Percentiles rank a stretch among this genome's conserved stretches.
These are phyloP conservation scores for Crenichthys baileyi DNA, from an alignment of 2,797 vertebrate genomes.

Conservation along the genomic window DNA sequence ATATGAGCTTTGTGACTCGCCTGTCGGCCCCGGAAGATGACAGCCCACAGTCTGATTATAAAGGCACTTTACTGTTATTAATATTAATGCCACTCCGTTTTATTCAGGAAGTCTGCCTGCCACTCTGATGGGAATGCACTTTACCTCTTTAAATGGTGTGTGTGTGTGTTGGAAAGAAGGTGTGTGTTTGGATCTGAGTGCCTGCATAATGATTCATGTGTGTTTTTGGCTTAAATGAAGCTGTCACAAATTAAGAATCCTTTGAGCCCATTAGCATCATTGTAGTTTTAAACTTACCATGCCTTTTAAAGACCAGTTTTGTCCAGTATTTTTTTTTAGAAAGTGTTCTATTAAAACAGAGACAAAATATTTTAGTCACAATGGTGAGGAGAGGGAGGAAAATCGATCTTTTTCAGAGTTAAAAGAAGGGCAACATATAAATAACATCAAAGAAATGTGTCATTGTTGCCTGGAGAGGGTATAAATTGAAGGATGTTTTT, in stretches of 20 bases:
- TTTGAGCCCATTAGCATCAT: slow-evolving; percentile 66
- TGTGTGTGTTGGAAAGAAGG: slow-evolving; percentile 49
- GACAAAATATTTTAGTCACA: background rate
- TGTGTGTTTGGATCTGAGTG: slow-evolving; percentile 30
- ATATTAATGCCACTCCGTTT: slow-evolving; percentile 88
- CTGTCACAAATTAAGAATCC: slow-evolving; percentile 58
- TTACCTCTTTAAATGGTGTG: slow-evolving; percentile 78
- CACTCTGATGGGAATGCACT: slow-evolving; percentile 81
- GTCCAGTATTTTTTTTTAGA: background rate
- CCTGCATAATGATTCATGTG: slow-evolving; percentile 48
- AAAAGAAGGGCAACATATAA: background rate
- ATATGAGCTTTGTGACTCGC: slow-evolving; percentile 63
- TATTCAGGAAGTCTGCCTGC: slow-evolving; percentile 85
- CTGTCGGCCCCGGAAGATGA: slow-evolving; percentile 75
- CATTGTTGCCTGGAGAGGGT: background rate
- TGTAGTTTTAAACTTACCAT: slow-evolving; percentile 53
- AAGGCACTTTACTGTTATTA: slow-evolving; percentile 86
- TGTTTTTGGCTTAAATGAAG: slow-evolving; percentile 54
- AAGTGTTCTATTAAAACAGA: slow-evolving; percentile 12
- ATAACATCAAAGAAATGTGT: background rate
- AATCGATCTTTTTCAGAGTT: background rate
- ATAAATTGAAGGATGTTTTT: background rate
- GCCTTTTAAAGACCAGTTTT: slow-evolving; percentile 20
- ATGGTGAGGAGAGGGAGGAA: background rate
- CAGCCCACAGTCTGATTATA: slow-evolving; percentile 83